phyloP scores from a whole-genome alignment of 2,797 vertebrate genomes.

The Chaunax sp. region DNA sequence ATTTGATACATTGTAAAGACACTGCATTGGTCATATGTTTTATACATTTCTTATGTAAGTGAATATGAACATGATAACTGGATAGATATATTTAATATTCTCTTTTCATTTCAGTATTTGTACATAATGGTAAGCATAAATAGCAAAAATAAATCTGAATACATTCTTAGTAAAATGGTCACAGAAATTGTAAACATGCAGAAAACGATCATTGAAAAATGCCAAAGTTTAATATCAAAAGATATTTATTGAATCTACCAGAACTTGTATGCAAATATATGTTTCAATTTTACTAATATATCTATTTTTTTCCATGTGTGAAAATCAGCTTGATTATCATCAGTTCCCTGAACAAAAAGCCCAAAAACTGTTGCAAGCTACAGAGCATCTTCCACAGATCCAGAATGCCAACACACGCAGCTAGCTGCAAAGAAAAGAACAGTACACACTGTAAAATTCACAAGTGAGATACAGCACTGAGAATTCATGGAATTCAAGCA shows the following conservation, averaged over 20 bases:
- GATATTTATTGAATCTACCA: conserved; percentile 39
- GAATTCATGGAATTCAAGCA: conserved; percentile 85
- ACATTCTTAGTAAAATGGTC: neutral
- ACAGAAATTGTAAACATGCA: conserved; percentile 11
- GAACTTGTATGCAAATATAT: conserved; percentile 53
- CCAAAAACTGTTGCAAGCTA: conserved; percentile 68
- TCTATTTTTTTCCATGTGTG: conserved; percentile 62
- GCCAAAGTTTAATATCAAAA: conserved; percentile 44
- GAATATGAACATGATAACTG: conserved; percentile 8
- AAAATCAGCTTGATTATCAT: conserved; percentile 31
- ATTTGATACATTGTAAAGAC: conserved; percentile 28
- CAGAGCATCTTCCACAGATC: conserved; percentile 80
- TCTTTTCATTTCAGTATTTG: conserved; percentile 32
- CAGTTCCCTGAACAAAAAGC: conserved; percentile 45
- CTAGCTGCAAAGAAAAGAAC: conserved; percentile 56
- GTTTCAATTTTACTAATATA: conserved; percentile 59
- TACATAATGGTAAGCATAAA: neutral
- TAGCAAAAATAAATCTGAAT: neutral
- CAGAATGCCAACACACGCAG: conserved; percentile 75
- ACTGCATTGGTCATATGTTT: conserved; percentile 13
- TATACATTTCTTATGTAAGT: too few relatives aligned
- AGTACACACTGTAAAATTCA: conserved; percentile 16
- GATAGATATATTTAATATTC: conserved; percentile 6
- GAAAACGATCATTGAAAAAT: conserved; percentile 34
- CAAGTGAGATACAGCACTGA: conserved; percentile 70